phyloP scores from a whole-genome alignment of 2,797 vertebrate species.

The Gorsachius magnificus region DNA sequence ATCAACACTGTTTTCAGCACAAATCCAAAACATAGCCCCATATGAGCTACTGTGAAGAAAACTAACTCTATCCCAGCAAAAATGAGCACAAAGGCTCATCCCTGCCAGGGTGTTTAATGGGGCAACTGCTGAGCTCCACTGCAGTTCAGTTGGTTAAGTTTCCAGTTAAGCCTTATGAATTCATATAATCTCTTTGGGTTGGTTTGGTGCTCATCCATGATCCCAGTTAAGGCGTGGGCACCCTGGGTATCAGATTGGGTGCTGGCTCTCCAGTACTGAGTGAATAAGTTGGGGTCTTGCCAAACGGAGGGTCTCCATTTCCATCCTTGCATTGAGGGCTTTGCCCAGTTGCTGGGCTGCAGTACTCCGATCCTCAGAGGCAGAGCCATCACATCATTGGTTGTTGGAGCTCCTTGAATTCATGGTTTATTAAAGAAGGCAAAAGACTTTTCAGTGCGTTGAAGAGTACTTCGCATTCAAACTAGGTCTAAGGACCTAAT shows the following conservation, averaged over 20 bases:
- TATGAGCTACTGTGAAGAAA: not conserved
- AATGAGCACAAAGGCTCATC: not conserved
- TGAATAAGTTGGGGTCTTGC: not conserved
- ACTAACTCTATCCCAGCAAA: not conserved
- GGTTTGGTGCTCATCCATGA: fast-evolving
- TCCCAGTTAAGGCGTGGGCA: fast-evolving
- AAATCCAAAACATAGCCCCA: not conserved
- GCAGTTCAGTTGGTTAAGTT: not conserved
- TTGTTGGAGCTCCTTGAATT: not conserved
- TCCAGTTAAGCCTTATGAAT: not conserved
- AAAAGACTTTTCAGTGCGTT: not conserved
- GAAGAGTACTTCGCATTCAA: not conserved
- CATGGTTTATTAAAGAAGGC: not conserved
- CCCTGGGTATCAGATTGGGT: not conserved
- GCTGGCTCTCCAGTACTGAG: fast-evolving
- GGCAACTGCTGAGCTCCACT: not conserved
- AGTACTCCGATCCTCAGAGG: not conserved
- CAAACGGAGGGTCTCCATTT: fast-evolving
- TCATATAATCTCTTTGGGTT: not conserved
- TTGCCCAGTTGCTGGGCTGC: not conserved
- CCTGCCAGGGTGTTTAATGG: not conserved
- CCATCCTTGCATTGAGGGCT: fast-evolving
- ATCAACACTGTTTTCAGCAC: not conserved
- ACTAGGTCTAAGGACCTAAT: not conserved
- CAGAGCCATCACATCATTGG: fast-evolving